A percentile compares a stretch with the other conserved stretches of the same genome.
These are phyloP conservation scores for Penaeus monodon DNA, from an alignment of 2,888 invertebrate genomes.

Conservation along the genomic window DNA sequence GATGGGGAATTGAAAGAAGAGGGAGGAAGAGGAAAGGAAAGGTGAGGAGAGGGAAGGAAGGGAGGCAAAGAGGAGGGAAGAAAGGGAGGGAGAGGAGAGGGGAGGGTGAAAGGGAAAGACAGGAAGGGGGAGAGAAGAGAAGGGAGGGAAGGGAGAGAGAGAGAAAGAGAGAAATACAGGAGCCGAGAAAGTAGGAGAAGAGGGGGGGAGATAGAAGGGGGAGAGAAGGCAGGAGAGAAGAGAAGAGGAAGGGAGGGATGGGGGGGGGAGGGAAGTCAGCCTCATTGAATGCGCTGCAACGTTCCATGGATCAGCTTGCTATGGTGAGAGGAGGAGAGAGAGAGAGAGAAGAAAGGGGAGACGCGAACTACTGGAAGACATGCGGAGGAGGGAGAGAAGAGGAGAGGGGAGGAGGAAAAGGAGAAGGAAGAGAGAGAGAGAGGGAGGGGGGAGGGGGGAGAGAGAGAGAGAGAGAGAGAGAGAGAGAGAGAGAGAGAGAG, in stretches of 20 bases:
- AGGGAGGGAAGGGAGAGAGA: neutral
- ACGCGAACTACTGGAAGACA: neutral
- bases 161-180: neutral
- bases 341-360: neutral
- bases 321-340: neutral
- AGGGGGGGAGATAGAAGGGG: too few species aligned
- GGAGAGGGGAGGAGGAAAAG: neutral
- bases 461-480: too few species aligned
- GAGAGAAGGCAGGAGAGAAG: neutral
- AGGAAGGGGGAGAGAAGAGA: neutral
- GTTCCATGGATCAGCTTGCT: constrained; percentile 1
- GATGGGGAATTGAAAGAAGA: too few species aligned
- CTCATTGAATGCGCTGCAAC: constrained; percentile 28
- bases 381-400: neutral
- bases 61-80: neutral
- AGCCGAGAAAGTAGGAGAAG: neutral
- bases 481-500: too few species aligned
- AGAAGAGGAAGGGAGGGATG: neutral
- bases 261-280: constrained; percentile 18
- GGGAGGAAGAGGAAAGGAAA: neutral
- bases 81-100: neutral
- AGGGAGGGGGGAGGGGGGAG: too few species aligned
- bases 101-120: neutral
- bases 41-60: neutral
- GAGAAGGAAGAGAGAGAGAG: too few species aligned